phyloP scores from a whole-genome alignment of 2,113 vertebrate genomes.

The Festucalex cinctus region DNA sequence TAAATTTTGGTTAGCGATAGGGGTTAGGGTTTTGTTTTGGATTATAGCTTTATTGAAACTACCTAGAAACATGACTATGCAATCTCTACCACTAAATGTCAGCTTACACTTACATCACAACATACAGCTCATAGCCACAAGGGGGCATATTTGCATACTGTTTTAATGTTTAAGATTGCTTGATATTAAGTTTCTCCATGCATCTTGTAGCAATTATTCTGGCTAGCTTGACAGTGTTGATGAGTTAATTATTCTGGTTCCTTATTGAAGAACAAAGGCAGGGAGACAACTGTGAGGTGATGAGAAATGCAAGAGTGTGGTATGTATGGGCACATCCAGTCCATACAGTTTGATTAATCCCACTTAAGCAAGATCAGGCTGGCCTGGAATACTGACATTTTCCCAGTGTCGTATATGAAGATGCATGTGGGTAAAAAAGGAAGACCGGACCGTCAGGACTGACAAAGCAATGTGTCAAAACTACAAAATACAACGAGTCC shows the following conservation, averaged over 20 bases:
- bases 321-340: background rate
- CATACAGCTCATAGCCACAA: too few species aligned
- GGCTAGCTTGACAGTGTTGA: too few species aligned
- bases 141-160: too few species aligned
- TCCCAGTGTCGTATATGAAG: background rate
- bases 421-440: background rate
- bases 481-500: background rate
- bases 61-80: too few species aligned
- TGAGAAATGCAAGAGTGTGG: background rate
- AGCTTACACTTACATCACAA: too few species aligned
- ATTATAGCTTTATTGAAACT: too few species aligned
- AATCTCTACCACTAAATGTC: too few species aligned
- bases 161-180: too few species aligned
- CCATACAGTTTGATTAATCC: background rate
- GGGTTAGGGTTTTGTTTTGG: too few species aligned
- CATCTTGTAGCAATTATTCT: too few species aligned
- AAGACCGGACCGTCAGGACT: background rate
- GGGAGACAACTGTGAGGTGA: background rate
- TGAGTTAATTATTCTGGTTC: too few species aligned
- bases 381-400: background rate
- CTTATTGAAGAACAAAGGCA: background rate
- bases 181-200: too few species aligned
- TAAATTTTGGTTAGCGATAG: background rate
- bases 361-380: background rate
- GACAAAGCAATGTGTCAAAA: background rate